phyloP scores from a whole-genome alignment of 1,140 invertebrate genomes.

The Hylyphantes graminicola region DNA sequence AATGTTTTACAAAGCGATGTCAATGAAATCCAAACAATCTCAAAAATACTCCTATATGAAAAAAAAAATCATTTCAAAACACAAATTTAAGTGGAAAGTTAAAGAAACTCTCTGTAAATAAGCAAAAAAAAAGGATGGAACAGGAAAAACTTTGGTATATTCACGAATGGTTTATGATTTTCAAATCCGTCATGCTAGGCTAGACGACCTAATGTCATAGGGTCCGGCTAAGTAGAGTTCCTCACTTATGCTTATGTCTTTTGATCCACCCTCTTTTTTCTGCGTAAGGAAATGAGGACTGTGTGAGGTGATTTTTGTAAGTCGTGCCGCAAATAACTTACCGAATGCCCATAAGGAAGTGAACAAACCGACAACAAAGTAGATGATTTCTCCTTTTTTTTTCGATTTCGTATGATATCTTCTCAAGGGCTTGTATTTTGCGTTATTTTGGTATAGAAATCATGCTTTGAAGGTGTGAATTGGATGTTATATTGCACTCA shows the following conservation, averaged over 20 bases:
- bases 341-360: conserved; percentile 51
- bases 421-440: background rate
- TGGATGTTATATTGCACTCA: no score
- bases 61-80: no score
- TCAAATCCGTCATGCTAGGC: conserved; percentile 50
- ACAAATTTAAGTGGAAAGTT: no score
- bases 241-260: conserved; percentile 21
- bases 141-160: no score
- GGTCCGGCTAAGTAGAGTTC: conserved; percentile 27
- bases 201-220: conserved; percentile 46
- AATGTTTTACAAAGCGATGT: background rate
- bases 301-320: conserved; percentile 47
- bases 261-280: background rate
- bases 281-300: conserved; percentile 10
- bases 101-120: no score
- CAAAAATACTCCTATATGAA: no score
- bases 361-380: conserved; percentile 43
- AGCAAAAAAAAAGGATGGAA: no score
- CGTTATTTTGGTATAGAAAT: background rate
- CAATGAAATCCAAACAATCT: no score
- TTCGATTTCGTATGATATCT: conserved; percentile 12
- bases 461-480: no score
- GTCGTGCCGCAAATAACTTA: conserved; percentile 52
- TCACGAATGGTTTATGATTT: conserved; percentile 11
- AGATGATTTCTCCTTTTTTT: conserved; percentile 25